Evolutionary conservation across 2,888 invertebrate species (phyloP).

Genomic region (Scaeva pyrastri): DNA sequence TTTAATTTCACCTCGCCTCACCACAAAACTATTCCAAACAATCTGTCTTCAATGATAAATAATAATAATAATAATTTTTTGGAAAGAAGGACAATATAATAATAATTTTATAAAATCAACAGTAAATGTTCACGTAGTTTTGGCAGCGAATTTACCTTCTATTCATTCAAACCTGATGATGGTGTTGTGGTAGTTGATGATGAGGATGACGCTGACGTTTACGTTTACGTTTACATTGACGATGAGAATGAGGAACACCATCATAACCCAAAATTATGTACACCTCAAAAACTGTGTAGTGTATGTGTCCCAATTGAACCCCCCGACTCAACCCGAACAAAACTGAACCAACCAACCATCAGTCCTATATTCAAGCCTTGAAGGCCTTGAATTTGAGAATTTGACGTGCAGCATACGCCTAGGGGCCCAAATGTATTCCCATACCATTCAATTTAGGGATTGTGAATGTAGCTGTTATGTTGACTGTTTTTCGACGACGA

Average conservation of each 20-base stretch:
- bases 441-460: slow-evolving; percentile 71
- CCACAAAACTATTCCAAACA: neutral
- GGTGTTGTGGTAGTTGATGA: slow-evolving; percentile 15
- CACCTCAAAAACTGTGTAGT: slow-evolving; percentile 37
- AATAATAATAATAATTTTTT: no score
- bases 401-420: slow-evolving; percentile 74
- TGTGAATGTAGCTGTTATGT: slow-evolving; percentile 55
- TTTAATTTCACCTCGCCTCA: neutral
- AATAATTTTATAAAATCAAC: slow-evolving; percentile 46
- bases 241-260: slow-evolving; percentile 34
- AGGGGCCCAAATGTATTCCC: slow-evolving; percentile 65
- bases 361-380: slow-evolving; percentile 10
- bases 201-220: neutral
- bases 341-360: neutral
- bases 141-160: slow-evolving; percentile 58
- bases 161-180: slow-evolving; percentile 65
- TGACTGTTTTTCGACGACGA: slow-evolving; percentile 36
- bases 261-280: slow-evolving; percentile 19
- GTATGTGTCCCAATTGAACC: neutral
- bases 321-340: neutral
- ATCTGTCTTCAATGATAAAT: neutral
- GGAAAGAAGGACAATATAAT: neutral
- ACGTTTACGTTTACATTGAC: no score
- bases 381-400: slow-evolving; percentile 68
- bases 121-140: slow-evolving; percentile 65